phyloP scores from a whole-genome alignment of 2,113 vertebrate genomes.

The Labeo rohita region DNA sequence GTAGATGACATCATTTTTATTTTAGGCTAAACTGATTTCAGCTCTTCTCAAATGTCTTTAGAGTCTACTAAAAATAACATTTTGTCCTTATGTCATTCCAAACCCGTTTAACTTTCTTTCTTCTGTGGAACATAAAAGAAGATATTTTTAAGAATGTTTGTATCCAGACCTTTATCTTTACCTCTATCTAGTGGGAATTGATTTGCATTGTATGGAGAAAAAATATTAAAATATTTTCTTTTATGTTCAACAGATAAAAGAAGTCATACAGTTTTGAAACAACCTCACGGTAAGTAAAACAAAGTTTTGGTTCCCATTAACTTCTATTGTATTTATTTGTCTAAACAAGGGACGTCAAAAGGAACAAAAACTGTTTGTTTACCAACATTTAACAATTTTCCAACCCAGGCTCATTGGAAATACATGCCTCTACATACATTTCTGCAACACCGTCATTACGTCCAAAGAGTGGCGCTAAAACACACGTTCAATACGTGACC shows the following conservation, averaged over 20 bases:
- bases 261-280: neutral
- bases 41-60: neutral
- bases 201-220: neutral
- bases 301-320: neutral
- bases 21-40: neutral
- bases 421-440: too few relatives aligned
- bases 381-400: neutral
- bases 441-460: too few relatives aligned
- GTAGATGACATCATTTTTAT: neutral
- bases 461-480: too few relatives aligned
- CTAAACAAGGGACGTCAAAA: neutral
- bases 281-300: neutral
- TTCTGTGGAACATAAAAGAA: neutral
- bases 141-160: neutral
- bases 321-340: neutral
- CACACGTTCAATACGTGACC: too few relatives aligned
- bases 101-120: neutral
- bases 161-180: neutral
- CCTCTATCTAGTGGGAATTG: neutral
- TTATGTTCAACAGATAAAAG: neutral
- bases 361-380: neutral
- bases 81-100: neutral
- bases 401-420: too few relatives aligned
- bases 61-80: neutral
- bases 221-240: neutral